A percentile compares a stretch with the other conserved stretches of the same genome.
phyloP scores from a whole-genome alignment of 2,113 vertebrate species.

The Sigmodon hispidus region DNA sequence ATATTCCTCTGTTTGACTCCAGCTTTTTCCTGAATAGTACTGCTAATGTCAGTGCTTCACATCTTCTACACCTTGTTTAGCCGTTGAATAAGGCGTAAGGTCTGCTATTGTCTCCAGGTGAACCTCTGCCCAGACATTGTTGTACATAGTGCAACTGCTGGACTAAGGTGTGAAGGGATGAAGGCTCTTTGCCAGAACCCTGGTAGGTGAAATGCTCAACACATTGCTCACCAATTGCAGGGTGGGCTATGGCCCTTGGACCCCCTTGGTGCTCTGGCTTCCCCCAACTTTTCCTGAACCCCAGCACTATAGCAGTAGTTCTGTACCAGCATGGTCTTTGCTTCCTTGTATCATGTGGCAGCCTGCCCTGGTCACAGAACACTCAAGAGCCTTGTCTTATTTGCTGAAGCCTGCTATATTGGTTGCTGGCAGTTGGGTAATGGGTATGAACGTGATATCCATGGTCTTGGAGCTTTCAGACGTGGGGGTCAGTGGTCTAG shows the following conservation, averaged over 20 bases:
- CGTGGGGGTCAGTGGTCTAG: neutral
- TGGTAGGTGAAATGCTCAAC: neutral
- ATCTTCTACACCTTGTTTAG: neutral
- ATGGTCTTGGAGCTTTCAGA: neutral
- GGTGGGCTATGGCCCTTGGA: neutral
- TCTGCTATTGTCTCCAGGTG: neutral
- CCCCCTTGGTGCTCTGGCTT: neutral
- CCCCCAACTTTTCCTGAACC: neutral
- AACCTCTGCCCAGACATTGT: neutral
- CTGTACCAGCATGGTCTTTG: neutral
- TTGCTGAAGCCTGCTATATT: neutral
- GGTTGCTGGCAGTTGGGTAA: neutral
- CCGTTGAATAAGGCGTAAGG: neutral
- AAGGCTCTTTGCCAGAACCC: neutral
- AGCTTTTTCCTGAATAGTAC: neutral
- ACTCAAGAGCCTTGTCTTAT: neutral
- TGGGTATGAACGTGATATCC: neutral
- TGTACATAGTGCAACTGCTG: neutral
- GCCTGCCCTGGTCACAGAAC: neutral
- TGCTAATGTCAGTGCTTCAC: neutral
- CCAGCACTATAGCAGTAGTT: neutral
- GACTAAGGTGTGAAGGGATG: neutral
- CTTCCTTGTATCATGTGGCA: neutral
- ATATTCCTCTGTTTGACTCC: neutral
- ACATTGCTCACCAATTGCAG: neutral